Evolutionary conservation across 2,113 vertebrate species (phyloP).

Genomic region (Salminus brasiliensis): DNA sequence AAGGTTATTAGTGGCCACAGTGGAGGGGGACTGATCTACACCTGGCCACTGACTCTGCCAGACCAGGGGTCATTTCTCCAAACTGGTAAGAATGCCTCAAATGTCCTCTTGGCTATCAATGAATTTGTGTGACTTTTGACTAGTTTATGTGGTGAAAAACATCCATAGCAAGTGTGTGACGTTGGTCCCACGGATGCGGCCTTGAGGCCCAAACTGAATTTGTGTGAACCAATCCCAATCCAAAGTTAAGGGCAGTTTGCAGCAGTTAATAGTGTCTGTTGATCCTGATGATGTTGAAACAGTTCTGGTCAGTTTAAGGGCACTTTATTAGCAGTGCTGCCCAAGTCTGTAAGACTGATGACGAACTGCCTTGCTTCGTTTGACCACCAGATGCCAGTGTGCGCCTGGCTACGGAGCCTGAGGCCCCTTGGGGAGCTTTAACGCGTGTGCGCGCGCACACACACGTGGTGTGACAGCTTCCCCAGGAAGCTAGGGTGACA

Average conservation of each 20-base stretch:
- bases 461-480: slow-evolving; percentile 83
- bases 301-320: too few species aligned
- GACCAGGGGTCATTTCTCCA: not conserved
- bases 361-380: slow-evolving; percentile 46
- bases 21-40: slow-evolving; percentile 7
- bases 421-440: slow-evolving; percentile 70
- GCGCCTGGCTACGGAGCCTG: slow-evolving; percentile 62
- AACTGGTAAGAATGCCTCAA: slow-evolving; percentile 31
- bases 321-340: not conserved
- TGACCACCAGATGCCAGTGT: slow-evolving; percentile 91
- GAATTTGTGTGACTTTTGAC: not conserved
- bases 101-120: not conserved
- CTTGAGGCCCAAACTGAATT: not conserved
- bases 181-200: not conserved
- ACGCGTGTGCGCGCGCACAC: slow-evolving; percentile 76
- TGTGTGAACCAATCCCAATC: not conserved
- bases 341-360: not conserved
- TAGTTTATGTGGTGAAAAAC: not conserved
- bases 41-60: not conserved
- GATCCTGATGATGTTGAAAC: too few species aligned
- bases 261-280: too few species aligned
- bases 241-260: too few species aligned
- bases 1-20: slow-evolving; percentile 18
- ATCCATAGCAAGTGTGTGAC: not conserved
- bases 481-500: slow-evolving; percentile 91